A percentile compares a stretch with the other conserved stretches of the same genome.
These are phyloP conservation scores for Diachasma alloeum DNA, from an alignment of 1,140 invertebrate genomes.

Conservation along the genomic window DNA sequence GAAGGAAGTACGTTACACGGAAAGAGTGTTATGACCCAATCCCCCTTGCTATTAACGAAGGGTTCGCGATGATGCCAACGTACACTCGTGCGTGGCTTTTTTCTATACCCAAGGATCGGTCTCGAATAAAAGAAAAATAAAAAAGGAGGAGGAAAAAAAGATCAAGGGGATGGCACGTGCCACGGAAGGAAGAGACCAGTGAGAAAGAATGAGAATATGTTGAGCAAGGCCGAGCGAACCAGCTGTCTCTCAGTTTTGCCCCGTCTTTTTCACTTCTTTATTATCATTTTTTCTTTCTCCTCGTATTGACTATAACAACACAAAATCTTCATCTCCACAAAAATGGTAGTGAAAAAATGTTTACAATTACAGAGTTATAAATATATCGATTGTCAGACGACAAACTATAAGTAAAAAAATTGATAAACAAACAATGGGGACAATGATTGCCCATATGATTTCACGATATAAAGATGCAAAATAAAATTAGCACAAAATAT, in stretches of 20 bases:
- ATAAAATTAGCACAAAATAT: neutral
- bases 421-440: too few species aligned
- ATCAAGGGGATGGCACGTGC: slow-evolving; percentile 36
- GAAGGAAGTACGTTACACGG: slow-evolving; percentile 21
- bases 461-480: neutral
- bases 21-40: neutral
- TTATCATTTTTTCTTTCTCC: neutral
- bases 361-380: too few species aligned
- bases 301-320: neutral
- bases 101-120: slow-evolving; percentile 24
- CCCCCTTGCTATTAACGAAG: slow-evolving; percentile 4
- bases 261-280: slow-evolving; percentile 18
- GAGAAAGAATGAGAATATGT: slow-evolving; percentile 23
- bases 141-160: slow-evolving; percentile 30
- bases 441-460: too few species aligned
- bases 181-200: slow-evolving; percentile 29
- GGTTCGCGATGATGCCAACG: slow-evolving; percentile 17
- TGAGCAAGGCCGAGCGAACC: slow-evolving; percentile 32
- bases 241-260: slow-evolving; percentile 34
- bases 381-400: neutral
- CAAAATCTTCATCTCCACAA: neutral
- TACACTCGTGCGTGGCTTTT: slow-evolving; percentile 18
- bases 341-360: too few species aligned
- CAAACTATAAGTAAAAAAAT: too few species aligned
- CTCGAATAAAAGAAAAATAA: slow-evolving; percentile 27